Base-by-base conservation (phyloP, 2,113 vertebrate genomes). In the Corvus hawaiiensis region DNA sequence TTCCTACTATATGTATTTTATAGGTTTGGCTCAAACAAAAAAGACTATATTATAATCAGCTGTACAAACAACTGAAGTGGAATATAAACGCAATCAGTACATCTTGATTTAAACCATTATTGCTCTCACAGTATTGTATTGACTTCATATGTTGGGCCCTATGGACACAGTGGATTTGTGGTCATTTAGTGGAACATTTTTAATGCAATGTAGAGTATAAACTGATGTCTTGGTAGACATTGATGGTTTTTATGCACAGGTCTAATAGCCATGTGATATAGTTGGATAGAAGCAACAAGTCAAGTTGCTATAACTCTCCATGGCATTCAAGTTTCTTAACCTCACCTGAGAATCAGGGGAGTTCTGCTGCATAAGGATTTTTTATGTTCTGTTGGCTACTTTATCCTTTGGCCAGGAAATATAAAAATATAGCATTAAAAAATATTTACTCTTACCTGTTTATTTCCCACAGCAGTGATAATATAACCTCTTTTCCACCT, bases 371-470 rank as follows among this genome's bases (percentile, higher is more conserved):
- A 23, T 26, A 58, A 51, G n/a, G 73, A 12, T 15, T 58, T 83
- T 92, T 91, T 30, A 52, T 84, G 20, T 84, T 82, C 16, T 75
- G 8, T 73, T 58, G 51, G n/a, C 15, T 74, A 9, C 11, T 92
- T 79, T 81, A 91, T 91, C 69, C 63, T 77, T 76, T 48, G 59
- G 37, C 48, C 63, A 92, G 86, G 18, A 96, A 92, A 95, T 84
- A 96, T 82, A 58, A 91, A 96, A 97, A 94, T 84, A 81, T 51
- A 94, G 74, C 85, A 76, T 90, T 75, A 30, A 75, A 93, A 11
- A 69, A 79, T 37, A 84, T 88, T 95, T 90, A 88, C 55, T 72
- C 18, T 91, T 91, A 84, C 68, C 55, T 72, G 43, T 91, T 95
- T 90, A 83, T 82, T 95, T 96, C 91, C 78, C 88, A 93, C 35